Evolutionary conservation across 2,113 vertebrate species (phyloP), one percentile per base, ranked within the genome.

Genomic region (Triplophysa tibetana): DNA sequence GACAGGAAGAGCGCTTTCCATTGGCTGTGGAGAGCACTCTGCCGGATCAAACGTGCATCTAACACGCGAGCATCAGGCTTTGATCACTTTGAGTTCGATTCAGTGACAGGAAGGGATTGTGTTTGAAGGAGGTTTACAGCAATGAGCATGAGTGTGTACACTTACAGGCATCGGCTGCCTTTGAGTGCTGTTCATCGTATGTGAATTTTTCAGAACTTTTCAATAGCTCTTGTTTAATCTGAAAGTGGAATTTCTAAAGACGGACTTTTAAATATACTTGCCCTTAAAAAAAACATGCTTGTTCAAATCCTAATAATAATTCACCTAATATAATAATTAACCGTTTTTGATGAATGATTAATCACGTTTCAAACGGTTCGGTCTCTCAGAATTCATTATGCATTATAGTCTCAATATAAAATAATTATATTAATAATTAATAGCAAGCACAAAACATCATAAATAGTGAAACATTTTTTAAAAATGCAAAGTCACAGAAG

Each of bases 21-120:
- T 41, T 65, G 64, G 75, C 69, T 16, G 60, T 81, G 72, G 72
- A 75, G 81, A 82, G 81, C 67, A 64, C 70, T 81, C 81, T 58
- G 41, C 21, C 23, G 33, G 80, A 79, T 79, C 83, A 76, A 82
- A 79, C 21, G 29, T 29, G 75, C 58, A 70, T 74, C 79, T 67
- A 68, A 75, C 63, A 75, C 72, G 21, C 52, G 10, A 54, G 33
- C 50, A 16, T 24, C 58, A 38, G 56, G 63, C 52, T 79, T 81
- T 79, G 77, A 79, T 81, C 50, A 52, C 24, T 77, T 72, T 2
- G 52, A 58, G 60, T 50, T 19, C 48, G 48, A 68, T 69, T 70
- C 67, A 70, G 24, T 24, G 70, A 79, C 61, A 75, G 48, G 58
- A 69, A 80, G 75, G 72, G 72, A 61, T 62, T 74, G 70, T 60